Evolutionary conservation across 2,888 invertebrate species (phyloP).

Genomic region (Diarsia mendica): DNA sequence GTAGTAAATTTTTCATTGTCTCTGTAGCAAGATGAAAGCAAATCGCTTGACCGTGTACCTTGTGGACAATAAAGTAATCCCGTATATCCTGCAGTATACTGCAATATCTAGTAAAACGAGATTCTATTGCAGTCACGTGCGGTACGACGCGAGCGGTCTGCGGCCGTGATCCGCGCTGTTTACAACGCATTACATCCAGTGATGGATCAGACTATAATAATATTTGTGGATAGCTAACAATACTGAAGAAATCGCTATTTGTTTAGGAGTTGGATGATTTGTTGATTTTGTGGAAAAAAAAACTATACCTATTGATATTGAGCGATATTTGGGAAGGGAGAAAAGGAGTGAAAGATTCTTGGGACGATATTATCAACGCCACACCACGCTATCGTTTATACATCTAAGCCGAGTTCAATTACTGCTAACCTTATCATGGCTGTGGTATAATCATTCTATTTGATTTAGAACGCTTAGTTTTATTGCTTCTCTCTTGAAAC

Average conservation of each 20-base stretch:
- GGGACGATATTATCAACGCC: too few species aligned
- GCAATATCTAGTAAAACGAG: slow-evolving; percentile 2
- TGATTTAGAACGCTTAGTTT: neutral
- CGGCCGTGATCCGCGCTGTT: slow-evolving; percentile 29
- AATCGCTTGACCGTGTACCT: too few species aligned
- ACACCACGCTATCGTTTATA: too few species aligned
- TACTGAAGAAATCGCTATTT: slow-evolving; percentile 13
- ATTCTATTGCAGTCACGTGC: slow-evolving; percentile 50
- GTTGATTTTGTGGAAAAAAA: neutral
- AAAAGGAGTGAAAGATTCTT: too few species aligned
- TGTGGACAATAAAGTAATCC: too few species aligned
- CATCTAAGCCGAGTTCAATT: too few species aligned
- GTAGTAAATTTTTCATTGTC: too few species aligned
- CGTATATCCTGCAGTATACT: too few species aligned
- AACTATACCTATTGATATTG: neutral
- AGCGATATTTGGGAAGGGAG: neutral
- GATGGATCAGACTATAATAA: slow-evolving; percentile 15
- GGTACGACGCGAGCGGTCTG: neutral
- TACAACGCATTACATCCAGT: slow-evolving; percentile 37
- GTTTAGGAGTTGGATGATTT: slow-evolving; percentile 11
- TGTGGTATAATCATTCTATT: too few species aligned
- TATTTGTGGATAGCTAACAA: slow-evolving; percentile 25
- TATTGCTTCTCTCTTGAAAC: neutral
- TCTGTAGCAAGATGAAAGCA: too few species aligned
- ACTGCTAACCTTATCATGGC: neutral